Evolutionary conservation across 2,113 vertebrate species (phyloP), one percentile per base, ranked within the genome.

Genomic region (Ceyx margarethae): DNA sequence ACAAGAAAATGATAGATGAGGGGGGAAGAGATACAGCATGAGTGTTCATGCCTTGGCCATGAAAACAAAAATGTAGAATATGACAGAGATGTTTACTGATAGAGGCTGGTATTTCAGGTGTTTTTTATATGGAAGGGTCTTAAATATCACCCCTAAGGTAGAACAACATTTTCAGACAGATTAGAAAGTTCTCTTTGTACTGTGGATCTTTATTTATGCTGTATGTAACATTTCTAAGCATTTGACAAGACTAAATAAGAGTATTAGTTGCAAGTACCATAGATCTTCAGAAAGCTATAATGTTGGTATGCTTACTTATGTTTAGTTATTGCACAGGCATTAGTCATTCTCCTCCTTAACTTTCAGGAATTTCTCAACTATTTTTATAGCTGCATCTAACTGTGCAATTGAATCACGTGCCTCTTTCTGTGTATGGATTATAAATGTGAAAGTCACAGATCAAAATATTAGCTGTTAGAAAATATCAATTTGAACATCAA

Each of bases 21-120:
- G 7, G 13, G 21, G 5, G 65, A 48, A 46, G 45, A 22, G 21
- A 48, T 35, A 7, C 20, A 54, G 20, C 8, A 16, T 22, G 20
- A 26, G 23, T 33, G 16, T 42, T 6, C 15, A 10, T 35, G 19
- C 11, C 23, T 61, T 0, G 0, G 45, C 18, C 40, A 23, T 28
- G 33, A 71, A 61, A 74, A 74, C 19, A 67, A 11, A 53, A 53
- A 11, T 1, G 14, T 20, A 18, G 22, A 60, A 7, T 25, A 26
- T 19, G 45, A 17, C 13, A 72, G 50, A 57, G 18, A 2, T 51
- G 18, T 14, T 7, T 17, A 8, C 15, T 33, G 17, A 26, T 5
- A 15, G 11, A 58, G 6, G 35, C 7, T 43, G 31, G 28, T 60
- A 73, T 53, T 66, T 46, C 26, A 40, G 25, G 28, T 13, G 37